Evolutionary conservation across 2,113 vertebrate genomes (phyloP), one percentile per base, ranked within the genome.

Genomic region (Rhinolophus sinicus): DNA sequence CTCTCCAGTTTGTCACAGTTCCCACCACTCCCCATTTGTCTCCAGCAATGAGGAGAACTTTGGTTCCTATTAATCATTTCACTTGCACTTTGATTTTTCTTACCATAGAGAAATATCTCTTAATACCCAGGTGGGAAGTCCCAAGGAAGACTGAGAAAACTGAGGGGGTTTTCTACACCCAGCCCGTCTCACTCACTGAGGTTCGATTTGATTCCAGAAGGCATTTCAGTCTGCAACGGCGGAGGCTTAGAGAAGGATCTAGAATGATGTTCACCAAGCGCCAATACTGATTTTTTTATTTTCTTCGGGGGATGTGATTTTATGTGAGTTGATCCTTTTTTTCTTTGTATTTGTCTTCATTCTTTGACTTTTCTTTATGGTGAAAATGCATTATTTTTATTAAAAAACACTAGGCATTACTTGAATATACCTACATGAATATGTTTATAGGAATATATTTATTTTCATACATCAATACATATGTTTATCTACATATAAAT

Each of bases 311-410:
- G 12, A 56, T 84, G 13, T 75, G n/a, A 69, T 56, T 89, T 52
- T 62, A 60, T 52, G 10, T 62, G 50, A 94, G 12, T 35, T 52
- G 8, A 50, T 33, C 38, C 22, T 58, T 88, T 78, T 12, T 58
- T 83, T 22, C 47, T 62, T 70, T 93, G 14, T 44, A 40, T 18
- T 65, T 86, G 80, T n/a, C n/a, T 88, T n/a, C 13, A 24, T 52
- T 18, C 5, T 40, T 14, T 89, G 11, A 77, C 56, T 35, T 88
- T 72, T 92, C n/a, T 75, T 86, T 58, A 44, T 50, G 24, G 50
- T 90, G 26, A 62, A 82, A 81, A 56, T 44, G 11, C 15, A 94
- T 72, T 33, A n/a, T 82, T 94, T 93, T 92, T 73, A 92, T 52
- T 54, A 54, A 47, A 72, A 81, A 90, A 38, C 12, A 56, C 13